Base-by-base conservation (phyloP, 2,797 vertebrate species). In the Monodelphis domestica region DNA sequence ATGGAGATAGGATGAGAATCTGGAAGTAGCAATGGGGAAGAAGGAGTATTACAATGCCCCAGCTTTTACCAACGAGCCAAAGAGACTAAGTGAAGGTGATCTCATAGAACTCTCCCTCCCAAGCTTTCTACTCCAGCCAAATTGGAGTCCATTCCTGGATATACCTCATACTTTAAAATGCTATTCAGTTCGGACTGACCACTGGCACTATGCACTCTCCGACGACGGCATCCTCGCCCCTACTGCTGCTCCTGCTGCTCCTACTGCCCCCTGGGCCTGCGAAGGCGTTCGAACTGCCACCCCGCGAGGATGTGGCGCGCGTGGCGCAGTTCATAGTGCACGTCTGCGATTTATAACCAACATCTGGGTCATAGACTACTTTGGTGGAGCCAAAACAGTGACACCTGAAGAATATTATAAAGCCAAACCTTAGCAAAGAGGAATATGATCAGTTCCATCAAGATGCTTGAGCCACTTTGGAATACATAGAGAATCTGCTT, bases 301-400 rank as follows among this genome's bases (percentile, higher is more conserved):
- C 99, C 5, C 99, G 99, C 30, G 99, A 99, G 56, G 98, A 99
- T 88, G 99, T 99, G 56, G 99, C 99, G 7, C 99, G 98, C n/a
- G 98, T 99, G 95, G 99, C 99, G 7, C 99, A 99, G 33, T 99
- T 99, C 96, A 98, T 99, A 63, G 98, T 98, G 7, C 99, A 99
- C 97, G 90, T 95, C 95, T 99, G 98, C n/a, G 98, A 99, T 97
- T 99, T 98, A 99, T 99, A 97, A 99, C 99, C 52, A 98, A 98
- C 96, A 99, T 99, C 96, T 99, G 99, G 99, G 99, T 99, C 53
- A 92, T 99, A 97, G 99, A 99, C 97, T 99, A 99, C 97, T 99
- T 99, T 5, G 99, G 99, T 2, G 99, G 99, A 21, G 97, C 99
- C 90, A 99, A 99, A 97, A 98, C 97, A 0, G 99, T 99, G 96